phyloP scores from a whole-genome alignment of 2,888 invertebrate species.

The Congeria kusceri region DNA sequence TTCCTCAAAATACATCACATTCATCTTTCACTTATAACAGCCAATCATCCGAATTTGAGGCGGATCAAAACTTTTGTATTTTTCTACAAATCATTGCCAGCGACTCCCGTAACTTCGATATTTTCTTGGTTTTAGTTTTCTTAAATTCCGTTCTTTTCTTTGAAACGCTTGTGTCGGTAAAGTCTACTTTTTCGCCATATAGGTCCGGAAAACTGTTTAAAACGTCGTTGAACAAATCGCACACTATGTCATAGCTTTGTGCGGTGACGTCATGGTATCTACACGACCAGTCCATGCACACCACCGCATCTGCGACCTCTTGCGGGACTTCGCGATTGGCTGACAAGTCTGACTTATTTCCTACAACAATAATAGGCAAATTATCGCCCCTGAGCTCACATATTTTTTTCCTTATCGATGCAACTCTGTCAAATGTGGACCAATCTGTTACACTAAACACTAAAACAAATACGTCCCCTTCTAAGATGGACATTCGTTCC shows the following conservation, averaged over 20 bases:
- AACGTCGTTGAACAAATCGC: constrained; percentile 43
- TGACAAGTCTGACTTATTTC: constrained; percentile 78
- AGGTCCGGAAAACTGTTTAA: constrained; percentile 34
- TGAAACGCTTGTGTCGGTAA: neutral
- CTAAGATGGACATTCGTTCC: constrained; percentile 83
- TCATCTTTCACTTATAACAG: no score
- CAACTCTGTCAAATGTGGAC: constrained; percentile 82
- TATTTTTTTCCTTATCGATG: constrained; percentile 74
- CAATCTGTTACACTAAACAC: constrained; percentile 84
- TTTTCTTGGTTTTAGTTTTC: no score
- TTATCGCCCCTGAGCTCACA: constrained; percentile 65
- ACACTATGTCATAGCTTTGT: constrained; percentile 13
- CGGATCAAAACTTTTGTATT: no score
- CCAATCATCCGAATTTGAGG: no score
- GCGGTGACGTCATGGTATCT: constrained; percentile 51
- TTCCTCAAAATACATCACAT: no score
- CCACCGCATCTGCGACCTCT: constrained; percentile 90
- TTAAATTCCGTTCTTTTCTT: no score
- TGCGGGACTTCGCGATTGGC: constrained; percentile 84
- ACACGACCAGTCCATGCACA: constrained; percentile 86
- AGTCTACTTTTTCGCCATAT: constrained; percentile 41
- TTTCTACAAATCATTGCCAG: no score
- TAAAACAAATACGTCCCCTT: constrained; percentile 84
- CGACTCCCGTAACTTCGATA: no score
- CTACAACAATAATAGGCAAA: constrained; percentile 77